Evolutionary conservation across 2,888 invertebrate species (phyloP), one percentile per base, ranked within the genome.

Genomic region (Dichetophora obliterata): DNA sequence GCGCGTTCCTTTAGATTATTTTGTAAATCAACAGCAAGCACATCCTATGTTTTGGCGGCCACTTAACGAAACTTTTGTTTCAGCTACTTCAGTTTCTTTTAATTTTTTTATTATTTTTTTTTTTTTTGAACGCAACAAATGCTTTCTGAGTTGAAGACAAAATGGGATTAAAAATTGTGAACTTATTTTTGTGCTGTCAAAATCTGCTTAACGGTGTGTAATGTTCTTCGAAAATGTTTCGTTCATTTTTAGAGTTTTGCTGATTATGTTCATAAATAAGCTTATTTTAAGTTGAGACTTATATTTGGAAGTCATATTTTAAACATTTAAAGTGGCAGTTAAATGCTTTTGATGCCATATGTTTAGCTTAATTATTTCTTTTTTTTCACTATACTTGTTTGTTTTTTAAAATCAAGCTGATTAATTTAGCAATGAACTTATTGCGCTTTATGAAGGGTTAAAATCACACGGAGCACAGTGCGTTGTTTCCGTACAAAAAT

Each of bases 1-100:
- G 85, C 83, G 81, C 84, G 78, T 80, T 82, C 82, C 83, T 84
- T 34, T 14, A 22, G 63, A 73, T 63, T 50, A 48, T 63, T 73
- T 63, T 48, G 63, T 71, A 71, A 71, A 71, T 71, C 71, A 71
- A 34, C 59, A 57, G 24, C 59, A 57, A 43, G 24, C 63, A 63
- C 34, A 5, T 34, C 9, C n/a, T 59, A 16, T 24, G 63, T 34
- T 34, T 63, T 34, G 31, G 54, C n/a, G 63, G 48, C 14, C 68
- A 66, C 68, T 50, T 31, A 50, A 50, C 48, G n/a, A 50, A 68
- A 8, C 50, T n/a, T 48, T 48, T 68, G 48, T 68, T 66, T 66
- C 19, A 48, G 19, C n/a, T 43, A 43, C 43, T 43, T 14, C 43
- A 37, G 31, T 31, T 31, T 31, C 3, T 61, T 65, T 16, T 37